A percentile compares a stretch with the other conserved stretches of the same genome.
phyloP scores from a whole-genome alignment of 1,140 invertebrate species.

The Colletes gigas region DNA sequence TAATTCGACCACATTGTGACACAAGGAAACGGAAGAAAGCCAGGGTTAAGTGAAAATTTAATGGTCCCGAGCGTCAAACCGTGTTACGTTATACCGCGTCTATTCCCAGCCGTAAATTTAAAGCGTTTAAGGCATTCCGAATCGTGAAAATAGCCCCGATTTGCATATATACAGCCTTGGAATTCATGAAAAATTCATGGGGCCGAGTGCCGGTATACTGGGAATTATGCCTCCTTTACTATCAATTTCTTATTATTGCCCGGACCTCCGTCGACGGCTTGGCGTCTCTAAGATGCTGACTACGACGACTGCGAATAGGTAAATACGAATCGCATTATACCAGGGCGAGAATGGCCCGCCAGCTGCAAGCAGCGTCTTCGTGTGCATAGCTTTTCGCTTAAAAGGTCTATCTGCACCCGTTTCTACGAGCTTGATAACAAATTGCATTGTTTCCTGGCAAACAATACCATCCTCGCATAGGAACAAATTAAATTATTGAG shows the following conservation, averaged over 20 bases:
- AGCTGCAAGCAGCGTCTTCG: neutral
- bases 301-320: slow-evolving; percentile 42
- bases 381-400: neutral
- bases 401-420: slow-evolving; percentile 24
- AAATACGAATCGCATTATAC: slow-evolving; percentile 51
- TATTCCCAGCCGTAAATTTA: slow-evolving; percentile 75
- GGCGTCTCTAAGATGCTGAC: slow-evolving; percentile 37
- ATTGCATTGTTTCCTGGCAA: slow-evolving; percentile 33
- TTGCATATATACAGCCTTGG: slow-evolving; percentile 78
- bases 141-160: slow-evolving; percentile 76
- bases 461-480: slow-evolving; percentile 13
- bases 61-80: slow-evolving; percentile 73
- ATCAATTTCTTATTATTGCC: slow-evolving; percentile 74
- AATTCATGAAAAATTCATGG: slow-evolving; percentile 80
- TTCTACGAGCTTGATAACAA: slow-evolving; percentile 7
- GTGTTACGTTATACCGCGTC: slow-evolving; percentile 74
- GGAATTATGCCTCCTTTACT: slow-evolving; percentile 75
- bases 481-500: slow-evolving; percentile 41
- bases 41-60: slow-evolving; percentile 72
- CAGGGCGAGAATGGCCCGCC: slow-evolving; percentile 12
- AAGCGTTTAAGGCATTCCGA: slow-evolving; percentile 77
- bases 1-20: slow-evolving; percentile 9
- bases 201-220: slow-evolving; percentile 70
- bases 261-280: slow-evolving; percentile 34
- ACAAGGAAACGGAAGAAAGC: slow-evolving; percentile 34